These are phyloP conservation scores for Torymus tubicola DNA, from an alignment of 2,888 invertebrate genomes.

Conservation along the genomic window DNA sequence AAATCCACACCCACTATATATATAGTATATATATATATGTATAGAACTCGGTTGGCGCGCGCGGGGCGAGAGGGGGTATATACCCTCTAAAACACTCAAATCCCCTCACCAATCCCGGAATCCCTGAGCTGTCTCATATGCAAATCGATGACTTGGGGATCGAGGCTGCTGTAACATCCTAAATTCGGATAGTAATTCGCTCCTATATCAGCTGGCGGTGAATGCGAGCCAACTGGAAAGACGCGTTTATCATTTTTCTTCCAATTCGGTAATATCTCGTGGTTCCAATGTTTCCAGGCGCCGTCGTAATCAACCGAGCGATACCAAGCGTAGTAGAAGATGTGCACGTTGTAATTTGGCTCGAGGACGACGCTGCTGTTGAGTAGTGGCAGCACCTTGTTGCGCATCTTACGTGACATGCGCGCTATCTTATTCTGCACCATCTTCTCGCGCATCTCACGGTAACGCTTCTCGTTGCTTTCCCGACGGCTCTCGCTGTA, in stretches of 20 bases:
- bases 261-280: constrained; percentile 72
- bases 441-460: constrained; percentile 65
- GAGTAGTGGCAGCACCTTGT: constrained; percentile 64
- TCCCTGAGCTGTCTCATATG: constrained; percentile 81
- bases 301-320: constrained; percentile 69
- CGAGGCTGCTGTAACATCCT: constrained; percentile 79
- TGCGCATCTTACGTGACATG: constrained; percentile 69
- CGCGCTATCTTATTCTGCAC: constrained; percentile 66
- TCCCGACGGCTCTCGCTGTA: constrained; percentile 60
- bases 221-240: constrained; percentile 77
- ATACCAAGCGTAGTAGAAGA: constrained; percentile 73
- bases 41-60: too few species aligned
- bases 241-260: constrained; percentile 74
- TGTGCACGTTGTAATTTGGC: constrained; percentile 72
- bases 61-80: too few species aligned
- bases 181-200: constrained; percentile 78
- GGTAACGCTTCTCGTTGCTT: constrained; percentile 63
- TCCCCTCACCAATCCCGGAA: constrained; percentile 78
- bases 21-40: too few species aligned
- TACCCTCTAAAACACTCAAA: too few species aligned
- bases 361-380: constrained; percentile 62
- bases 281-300: constrained; percentile 72
- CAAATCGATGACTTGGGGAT: constrained; percentile 77
- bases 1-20: too few species aligned
- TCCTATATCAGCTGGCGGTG: constrained; percentile 79